Evolutionary conservation across 2,888 invertebrate species (phyloP), one percentile per base, ranked within the genome.

Genomic region (Neelides folsomi): DNA sequence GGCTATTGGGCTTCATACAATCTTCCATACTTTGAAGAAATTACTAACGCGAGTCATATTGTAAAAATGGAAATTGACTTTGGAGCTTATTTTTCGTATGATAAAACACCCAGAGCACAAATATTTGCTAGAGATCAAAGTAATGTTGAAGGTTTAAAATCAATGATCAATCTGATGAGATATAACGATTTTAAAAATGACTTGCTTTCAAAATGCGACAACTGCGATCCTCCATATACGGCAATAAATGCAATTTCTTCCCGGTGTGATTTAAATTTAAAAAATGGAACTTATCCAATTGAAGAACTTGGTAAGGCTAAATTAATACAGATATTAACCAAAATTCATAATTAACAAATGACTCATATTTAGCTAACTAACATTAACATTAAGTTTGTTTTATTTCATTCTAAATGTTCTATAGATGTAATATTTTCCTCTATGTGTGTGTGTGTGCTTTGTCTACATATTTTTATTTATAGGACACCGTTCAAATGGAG

Each of bases 1-100:
- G 76, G 77, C 27, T 86, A 79, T 72, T 83, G 86, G 79, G 80
- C 82, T 36, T 82, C 81, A 46, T 81, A 81, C 68, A 83, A 83
- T 70, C 74, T 77, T 58, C 76, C 83, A 62, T 79, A 74, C 68
- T 82, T 78, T 71, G 73, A 75, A 51, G 70, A 73, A 13, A 75
- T 83, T 37, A 82, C 78, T 70, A 76, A 79, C 64, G 58, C 76
- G 57, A 79, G 79, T 69, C 82, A 81, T 27, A 74, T 75, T 12
- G 72, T 72, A 57, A 75, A 71, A 54, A 73, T 77, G 65, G 74
- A 79, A 1, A 67, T 70, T 5, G 71, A 76, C 61, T 73, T 71
- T 65, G 76, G 77, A 7, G 72, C 76, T 65, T 75, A 74, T 72
- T 83, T 82, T 71, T 77, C 77, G 0, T 81, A 82, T 70, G 69